These are phyloP conservation scores for Seriola dumerili DNA, from an alignment of 2,113 vertebrate genomes.

Conservation along the genomic window DNA sequence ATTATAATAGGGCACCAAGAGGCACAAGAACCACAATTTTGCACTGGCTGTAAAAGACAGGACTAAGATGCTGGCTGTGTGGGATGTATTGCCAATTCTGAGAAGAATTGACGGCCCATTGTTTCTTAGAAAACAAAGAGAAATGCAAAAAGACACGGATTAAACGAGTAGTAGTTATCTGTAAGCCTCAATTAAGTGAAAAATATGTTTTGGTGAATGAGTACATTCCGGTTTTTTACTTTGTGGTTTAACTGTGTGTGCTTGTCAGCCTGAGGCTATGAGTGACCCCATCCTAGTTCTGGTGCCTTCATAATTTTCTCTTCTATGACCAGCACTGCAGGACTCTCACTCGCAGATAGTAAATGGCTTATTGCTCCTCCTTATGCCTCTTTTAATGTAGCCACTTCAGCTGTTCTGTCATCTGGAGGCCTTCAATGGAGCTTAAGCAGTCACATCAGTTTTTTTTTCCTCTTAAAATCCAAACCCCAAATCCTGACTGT, in stretches of 20 bases:
- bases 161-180: not conserved
- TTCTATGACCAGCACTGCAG: slow-evolving; percentile 6
- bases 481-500: slow-evolving; percentile 6
- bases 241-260: not conserved
- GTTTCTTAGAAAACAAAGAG: not conserved
- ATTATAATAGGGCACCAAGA: slow-evolving; percentile 3
- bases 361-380: slow-evolving; percentile 9
- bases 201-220: slow-evolving; percentile 25
- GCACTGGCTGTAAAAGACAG: not conserved
- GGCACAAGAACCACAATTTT: not conserved
- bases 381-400: slow-evolving; percentile 10
- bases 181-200: not conserved
- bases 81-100: not conserved
- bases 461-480: not conserved
- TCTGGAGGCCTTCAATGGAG: not conserved
- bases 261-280: slow-evolving; percentile 10
- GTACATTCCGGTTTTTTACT: not conserved
- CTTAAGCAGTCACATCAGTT: not conserved
- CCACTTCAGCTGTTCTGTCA: not conserved
- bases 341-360: slow-evolving; percentile 2
- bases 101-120: not conserved
- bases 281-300: slow-evolving; percentile 8
- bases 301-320: slow-evolving; percentile 1
- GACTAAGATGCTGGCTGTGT: not conserved
- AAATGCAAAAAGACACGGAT: not conserved